Evolutionary conservation across 2,888 invertebrate genomes (phyloP), one percentile per base, ranked within the genome.

Genomic region (Eretmocerus hayati): DNA sequence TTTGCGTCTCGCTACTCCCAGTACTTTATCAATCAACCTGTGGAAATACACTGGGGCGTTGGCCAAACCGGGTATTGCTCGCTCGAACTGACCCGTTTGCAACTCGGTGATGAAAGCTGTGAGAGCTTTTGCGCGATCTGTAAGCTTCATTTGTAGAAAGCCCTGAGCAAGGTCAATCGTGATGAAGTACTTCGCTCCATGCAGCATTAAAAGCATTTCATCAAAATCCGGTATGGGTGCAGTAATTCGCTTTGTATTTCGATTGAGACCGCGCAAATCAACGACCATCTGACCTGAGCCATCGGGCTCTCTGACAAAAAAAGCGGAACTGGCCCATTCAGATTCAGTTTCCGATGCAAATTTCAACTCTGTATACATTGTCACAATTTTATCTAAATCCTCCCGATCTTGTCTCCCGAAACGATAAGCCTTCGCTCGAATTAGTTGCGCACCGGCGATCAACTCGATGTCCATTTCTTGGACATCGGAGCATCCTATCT

Each of bases 251-350:
- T 42, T 46, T 1, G 53, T 55, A 3, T 23, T 5, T 31, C 13
- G n/a, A 46, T 55, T 53, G 6, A 50, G 13, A 1, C 23, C n/a
- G 2, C 52, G 19, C 15, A 45, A 52, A 26, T 56, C 52, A 2
- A 56, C 35, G 1, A 56, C 48, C 52, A 54, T 53, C 13, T 50
- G 36, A 5, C 41, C 37, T 1, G 41, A 16, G 4, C 50, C 54
- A 26, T 54, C 52, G 18, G 51, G 50, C 22, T 54, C 55, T 1
- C 48, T n/a, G n/a, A n/a, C n/a, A n/a, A n/a, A n/a, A n/a, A n/a
- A n/a, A n/a, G n/a, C n/a, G n/a, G n/a, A n/a, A n/a, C n/a, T n/a
- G n/a, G n/a, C n/a, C n/a, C n/a, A n/a, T n/a, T n/a, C n/a, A n/a
- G n/a, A n/a, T n/a, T n/a, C n/a, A n/a, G n/a, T n/a, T n/a, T n/a